phyloP scores from a whole-genome alignment of 2,113 vertebrate species.

The Antennarius striatus region DNA sequence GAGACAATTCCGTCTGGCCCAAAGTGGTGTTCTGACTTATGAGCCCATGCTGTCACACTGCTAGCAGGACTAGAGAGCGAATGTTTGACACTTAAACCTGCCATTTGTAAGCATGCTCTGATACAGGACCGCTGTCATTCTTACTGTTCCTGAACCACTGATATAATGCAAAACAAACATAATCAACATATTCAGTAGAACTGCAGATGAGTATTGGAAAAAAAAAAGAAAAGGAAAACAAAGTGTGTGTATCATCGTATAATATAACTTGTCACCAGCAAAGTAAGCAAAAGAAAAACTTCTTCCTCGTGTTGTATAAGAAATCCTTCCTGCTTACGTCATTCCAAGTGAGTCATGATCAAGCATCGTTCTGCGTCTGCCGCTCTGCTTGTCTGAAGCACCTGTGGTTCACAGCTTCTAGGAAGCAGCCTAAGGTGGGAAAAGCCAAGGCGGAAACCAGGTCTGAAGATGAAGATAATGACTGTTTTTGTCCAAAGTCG shows the following conservation, averaged over 20 bases:
- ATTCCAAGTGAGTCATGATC: slow-evolving; percentile 51
- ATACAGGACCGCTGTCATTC: too few species aligned
- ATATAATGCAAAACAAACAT: too few species aligned
- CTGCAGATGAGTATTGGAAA: neutral
- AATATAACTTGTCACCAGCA: neutral
- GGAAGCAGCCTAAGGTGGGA: slow-evolving; percentile 16
- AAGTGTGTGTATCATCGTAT: too few species aligned
- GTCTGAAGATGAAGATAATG: slow-evolving; percentile 41
- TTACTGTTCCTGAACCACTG: too few species aligned
- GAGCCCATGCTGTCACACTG: neutral
- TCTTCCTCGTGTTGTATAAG: neutral
- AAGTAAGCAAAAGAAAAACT: slow-evolving; percentile 9
- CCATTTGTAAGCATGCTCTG: too few species aligned
- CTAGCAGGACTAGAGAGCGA: too few species aligned
- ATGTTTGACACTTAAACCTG: neutral
- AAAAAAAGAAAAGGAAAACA: neutral
- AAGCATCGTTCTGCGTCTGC: slow-evolving; percentile 21
- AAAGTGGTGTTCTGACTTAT: too few species aligned
- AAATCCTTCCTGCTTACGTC: slow-evolving; percentile 35
- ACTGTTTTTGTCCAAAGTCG: slow-evolving; percentile 39
- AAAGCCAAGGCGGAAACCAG: slow-evolving; percentile 40
- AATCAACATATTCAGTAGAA: too few species aligned
- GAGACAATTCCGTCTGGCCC: neutral
- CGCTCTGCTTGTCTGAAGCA: slow-evolving; percentile 36
- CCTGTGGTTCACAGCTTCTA: slow-evolving; percentile 44